Base-by-base conservation (phyloP, 2,797 vertebrate genomes). In the Odontamblyopus rebecca region DNA sequence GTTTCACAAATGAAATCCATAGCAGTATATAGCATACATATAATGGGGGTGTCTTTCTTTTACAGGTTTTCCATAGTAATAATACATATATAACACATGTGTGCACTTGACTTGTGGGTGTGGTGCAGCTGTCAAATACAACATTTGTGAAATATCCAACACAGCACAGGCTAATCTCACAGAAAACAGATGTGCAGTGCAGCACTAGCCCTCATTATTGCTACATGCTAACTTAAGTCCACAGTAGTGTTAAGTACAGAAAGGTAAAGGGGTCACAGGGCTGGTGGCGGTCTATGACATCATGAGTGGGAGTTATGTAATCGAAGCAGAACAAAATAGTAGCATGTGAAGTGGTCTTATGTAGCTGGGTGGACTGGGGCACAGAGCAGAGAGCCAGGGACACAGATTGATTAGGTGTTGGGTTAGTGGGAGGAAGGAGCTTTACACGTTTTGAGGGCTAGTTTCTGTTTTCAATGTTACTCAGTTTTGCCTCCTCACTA, bases 381-480 rank as follows among this genome's bases (percentile, higher is more conserved):
- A 77, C 63, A 50, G 70, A 77, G 61, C 81, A 81, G 81, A 69
- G 77, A 60, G 13, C 79, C 74, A 44, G 82, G 65, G 80, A 76
- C 82, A 76, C 82, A 79, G 89, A 91, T 86, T 89, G 85, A 92
- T 85, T 85, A 41, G 82, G 86, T 91, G 86, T 85, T 85, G 61
- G 72, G 83, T 84, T 78, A 84, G 71, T 41, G 68, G 71, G 68
- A 84, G 86, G 86, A 89, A 85, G 77, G 77, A 81, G 71, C 79
- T 85, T 89, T 84, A 86, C 78, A 84, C 85, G 84, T 67, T 73
- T 69, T 69, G 69, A 78, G 69, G 76, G 80, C 62, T 35, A 76
- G 66, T 85, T 82, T 84, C 87, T 89, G 85, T 86, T 90, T 89
- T 88, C 63, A 72, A 59, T 75, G 80, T 85, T 75, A 86, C 67